phyloP scores from a whole-genome alignment of 2,888 invertebrate genomes.

The Leptopilina myrica region DNA sequence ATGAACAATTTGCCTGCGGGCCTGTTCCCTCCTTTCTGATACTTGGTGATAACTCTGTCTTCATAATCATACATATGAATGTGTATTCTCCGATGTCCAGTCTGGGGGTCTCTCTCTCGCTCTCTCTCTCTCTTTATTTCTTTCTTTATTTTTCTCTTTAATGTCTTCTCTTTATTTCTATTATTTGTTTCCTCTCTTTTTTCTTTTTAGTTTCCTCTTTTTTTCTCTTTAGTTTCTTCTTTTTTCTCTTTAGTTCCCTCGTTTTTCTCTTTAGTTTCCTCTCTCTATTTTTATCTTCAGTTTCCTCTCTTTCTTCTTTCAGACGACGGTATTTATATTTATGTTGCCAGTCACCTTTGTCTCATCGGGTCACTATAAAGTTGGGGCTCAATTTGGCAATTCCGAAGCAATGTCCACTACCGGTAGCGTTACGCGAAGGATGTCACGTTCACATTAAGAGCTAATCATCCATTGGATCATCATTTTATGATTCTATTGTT shows the following conservation, averaged over 20 bases:
- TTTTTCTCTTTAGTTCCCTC: no score
- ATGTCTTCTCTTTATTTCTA: slow-evolving; percentile 47
- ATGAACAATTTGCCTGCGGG: slow-evolving; percentile 69
- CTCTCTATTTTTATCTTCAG: slow-evolving; percentile 15
- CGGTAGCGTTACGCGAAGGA: slow-evolving; percentile 22
- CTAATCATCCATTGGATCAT: slow-evolving; percentile 30
- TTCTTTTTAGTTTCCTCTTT: slow-evolving; percentile 45
- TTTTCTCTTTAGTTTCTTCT: no score
- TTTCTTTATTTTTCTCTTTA: no score
- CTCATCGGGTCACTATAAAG: neutral
- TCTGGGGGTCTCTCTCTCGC: slow-evolving; percentile 55
- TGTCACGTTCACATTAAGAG: slow-evolving; percentile 17
- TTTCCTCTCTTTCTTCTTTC: no score
- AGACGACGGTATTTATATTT: no score
- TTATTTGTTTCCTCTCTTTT: slow-evolving; percentile 22
- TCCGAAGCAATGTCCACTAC: slow-evolving; percentile 16
- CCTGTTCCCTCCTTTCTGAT: slow-evolving; percentile 56
- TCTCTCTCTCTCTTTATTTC: no score
- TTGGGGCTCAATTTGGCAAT: slow-evolving; percentile 19
- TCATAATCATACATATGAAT: slow-evolving; percentile 74
- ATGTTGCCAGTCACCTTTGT: slow-evolving; percentile 16
- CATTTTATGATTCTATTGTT: neutral
- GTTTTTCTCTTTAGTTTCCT: no score
- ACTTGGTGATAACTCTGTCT: slow-evolving; percentile 70
- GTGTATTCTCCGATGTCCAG: slow-evolving; percentile 58